Evolutionary conservation across 2,113 vertebrate species (phyloP).

Genomic region (Rhodinocichla rosea): DNA sequence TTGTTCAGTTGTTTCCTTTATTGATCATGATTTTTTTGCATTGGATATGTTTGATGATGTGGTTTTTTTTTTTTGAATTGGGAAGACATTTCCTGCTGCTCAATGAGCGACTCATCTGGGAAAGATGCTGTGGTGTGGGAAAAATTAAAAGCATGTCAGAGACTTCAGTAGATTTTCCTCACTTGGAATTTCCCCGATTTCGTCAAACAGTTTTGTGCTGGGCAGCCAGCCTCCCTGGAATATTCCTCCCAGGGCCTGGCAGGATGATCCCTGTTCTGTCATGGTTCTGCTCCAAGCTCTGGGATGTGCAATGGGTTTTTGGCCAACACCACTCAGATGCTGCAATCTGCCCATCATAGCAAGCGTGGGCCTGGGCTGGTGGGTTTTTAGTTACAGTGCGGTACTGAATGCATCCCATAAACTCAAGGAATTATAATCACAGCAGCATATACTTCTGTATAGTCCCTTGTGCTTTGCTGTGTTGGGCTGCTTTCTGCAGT

Average conservation of each 20-base stretch:
- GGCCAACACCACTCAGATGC: background rate
- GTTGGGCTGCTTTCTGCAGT: background rate
- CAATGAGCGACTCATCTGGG: background rate
- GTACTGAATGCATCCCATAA: background rate
- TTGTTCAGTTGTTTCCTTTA: background rate
- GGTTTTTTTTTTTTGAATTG: background rate
- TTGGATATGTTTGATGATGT: background rate
- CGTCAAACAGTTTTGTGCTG: background rate
- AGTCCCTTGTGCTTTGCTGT: background rate
- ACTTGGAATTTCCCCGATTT: background rate
- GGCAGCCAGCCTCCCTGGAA: background rate
- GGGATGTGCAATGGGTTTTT: background rate
- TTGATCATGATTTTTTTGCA: background rate
- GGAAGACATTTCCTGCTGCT: background rate
- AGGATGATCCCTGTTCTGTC: background rate
- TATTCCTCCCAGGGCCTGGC: background rate
- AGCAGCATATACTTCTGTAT: background rate
- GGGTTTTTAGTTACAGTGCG: background rate
- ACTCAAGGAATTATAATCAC: background rate
- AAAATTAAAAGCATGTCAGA: background rate
- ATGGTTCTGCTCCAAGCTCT: background rate
- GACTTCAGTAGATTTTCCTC: background rate
- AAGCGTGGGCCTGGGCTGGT: fast-evolving
- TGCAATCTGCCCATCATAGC: background rate
- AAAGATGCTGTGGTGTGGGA: background rate